Evolutionary conservation across 2,888 invertebrate genomes (phyloP).

Genomic region (Campoletis raptor): DNA sequence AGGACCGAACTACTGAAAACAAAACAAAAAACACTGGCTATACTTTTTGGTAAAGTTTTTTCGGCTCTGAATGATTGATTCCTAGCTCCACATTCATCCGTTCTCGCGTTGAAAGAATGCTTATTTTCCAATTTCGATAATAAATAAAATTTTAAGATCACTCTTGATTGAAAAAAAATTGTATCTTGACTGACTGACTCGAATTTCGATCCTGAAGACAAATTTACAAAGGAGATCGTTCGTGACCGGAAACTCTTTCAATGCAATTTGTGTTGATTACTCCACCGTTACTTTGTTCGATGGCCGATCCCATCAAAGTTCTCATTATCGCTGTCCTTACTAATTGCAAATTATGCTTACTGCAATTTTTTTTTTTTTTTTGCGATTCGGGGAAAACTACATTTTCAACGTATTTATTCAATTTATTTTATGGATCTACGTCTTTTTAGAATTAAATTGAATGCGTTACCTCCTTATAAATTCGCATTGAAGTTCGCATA

Average conservation of each 20-base stretch:
- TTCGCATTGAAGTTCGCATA: constrained; percentile 11
- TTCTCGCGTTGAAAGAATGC: not conserved
- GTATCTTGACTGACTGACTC: no score
- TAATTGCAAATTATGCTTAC: not conserved
- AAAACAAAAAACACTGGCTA: not conserved
- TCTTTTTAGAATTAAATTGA: not conserved
- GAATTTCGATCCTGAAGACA: not conserved
- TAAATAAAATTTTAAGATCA: not conserved
- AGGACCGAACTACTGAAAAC: not conserved
- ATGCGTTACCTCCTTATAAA: not conserved
- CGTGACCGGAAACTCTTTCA: no score
- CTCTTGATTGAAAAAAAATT: not conserved
- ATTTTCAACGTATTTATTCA: not conserved
- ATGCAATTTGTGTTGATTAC: not conserved
- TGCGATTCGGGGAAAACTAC: not conserved
- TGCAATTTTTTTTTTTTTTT: not conserved
- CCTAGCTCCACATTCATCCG: not conserved
- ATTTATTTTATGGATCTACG: not conserved
- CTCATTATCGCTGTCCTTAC: not conserved
- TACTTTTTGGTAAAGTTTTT: not conserved
- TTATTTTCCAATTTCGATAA: not conserved
- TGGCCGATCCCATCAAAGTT: not conserved
- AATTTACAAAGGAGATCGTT: not conserved
- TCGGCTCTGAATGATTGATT: not conserved
- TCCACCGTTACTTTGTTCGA: not conserved